Base-by-base conservation (phyloP, 2,113 vertebrate species). In the Misgurnus mizolepis region DNA sequence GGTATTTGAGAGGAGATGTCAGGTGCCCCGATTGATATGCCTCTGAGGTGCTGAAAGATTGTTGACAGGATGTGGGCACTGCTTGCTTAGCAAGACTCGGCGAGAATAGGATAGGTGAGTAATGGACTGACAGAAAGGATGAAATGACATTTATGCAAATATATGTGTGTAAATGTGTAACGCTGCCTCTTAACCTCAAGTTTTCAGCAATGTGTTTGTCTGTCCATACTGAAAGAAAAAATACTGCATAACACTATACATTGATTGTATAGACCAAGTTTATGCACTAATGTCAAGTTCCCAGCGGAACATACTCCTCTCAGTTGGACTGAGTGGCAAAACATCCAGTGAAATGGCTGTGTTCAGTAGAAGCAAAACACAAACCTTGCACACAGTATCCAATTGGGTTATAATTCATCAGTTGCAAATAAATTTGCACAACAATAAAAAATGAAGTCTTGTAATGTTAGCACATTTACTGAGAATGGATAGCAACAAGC, bases 11-110 rank as follows among this genome's bases (percentile, higher is more conserved):
- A 78, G 49, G 41, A 83, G 74, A 58, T 61, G 67, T 85, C 80
- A 83, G 84, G 84, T 86, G 80, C 79, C 67, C 62, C 76, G 64
- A 88, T 78, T 86, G 84, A 90, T 85, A 85, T 67, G 73, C 45
- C 76, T 81, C 78, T 39, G 75, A 66, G 69, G 77, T 34, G 8
- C 67, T 55, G 18, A 70, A 56, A 65, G 45, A 53, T 64, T 67
- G 41, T 53, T 62, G 60, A 50, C 56, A 58, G 69, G 75, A 56
- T 61, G 80, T 58, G 7, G 62, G 71, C 53, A 60, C 22, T 27
- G 66, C 76, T 18, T 65, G 17, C 34, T 76, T 12, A 50, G 67
- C 17, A 17, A 56, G 22, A 34, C 27, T 69, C 3, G 56, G 10
- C 10, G 14, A 64, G 53, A 70, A 14, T 41, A 22, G 55, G 66